phyloP scores from a whole-genome alignment of 1,140 invertebrate species.

The Popillia japonica region DNA sequence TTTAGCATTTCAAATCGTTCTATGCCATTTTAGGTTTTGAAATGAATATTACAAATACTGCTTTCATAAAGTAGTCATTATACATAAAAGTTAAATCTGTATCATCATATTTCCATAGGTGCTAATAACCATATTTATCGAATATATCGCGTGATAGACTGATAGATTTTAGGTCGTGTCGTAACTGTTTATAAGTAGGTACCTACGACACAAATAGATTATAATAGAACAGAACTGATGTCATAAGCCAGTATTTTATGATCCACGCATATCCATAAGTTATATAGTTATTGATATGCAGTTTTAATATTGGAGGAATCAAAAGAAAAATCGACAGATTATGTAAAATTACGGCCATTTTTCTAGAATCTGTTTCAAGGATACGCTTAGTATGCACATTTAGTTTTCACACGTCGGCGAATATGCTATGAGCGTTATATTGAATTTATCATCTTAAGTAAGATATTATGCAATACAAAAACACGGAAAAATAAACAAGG shows the following conservation, averaged over 20 bases:
- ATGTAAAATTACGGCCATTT: background rate
- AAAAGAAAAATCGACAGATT: background rate
- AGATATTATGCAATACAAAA: background rate
- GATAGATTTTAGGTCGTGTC: background rate
- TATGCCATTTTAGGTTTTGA: no score
- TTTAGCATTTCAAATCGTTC: no score
- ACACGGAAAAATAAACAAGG: background rate
- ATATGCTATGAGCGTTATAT: background rate
- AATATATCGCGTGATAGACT: background rate
- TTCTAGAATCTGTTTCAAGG: constrained; percentile 5
- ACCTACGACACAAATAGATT: no score
- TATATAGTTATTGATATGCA: background rate
- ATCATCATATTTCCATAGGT: background rate
- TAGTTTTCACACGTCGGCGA: background rate
- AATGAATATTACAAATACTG: no score
- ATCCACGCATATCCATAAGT: background rate
- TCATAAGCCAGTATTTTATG: no score
- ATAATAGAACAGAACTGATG: no score
- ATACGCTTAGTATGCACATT: constrained; percentile 6
- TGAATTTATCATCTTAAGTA: background rate
- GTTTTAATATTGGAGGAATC: background rate
- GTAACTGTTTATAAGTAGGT: background rate
- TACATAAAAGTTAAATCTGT: no score
- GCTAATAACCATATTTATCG: background rate
- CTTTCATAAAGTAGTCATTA: no score